Evolutionary conservation across 2,113 vertebrate genomes (phyloP), one percentile per base, ranked within the genome.

Genomic region (Grammomys dolichurus): DNA sequence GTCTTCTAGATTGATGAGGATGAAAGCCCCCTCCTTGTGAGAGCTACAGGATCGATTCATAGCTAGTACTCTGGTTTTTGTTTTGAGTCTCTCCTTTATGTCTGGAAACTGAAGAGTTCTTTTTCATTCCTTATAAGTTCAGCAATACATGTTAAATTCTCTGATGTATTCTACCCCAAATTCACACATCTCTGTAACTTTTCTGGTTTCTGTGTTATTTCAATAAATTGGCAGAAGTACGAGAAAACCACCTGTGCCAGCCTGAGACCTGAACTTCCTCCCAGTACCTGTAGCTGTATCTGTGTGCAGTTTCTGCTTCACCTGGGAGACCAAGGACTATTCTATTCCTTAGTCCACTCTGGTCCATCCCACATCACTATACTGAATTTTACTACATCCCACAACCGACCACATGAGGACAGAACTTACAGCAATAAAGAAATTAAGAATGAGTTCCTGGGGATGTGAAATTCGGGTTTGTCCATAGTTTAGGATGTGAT

Each of bases 81-180:
- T 87, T 94, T 81, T 92, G 54, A 95, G n/a, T 65, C 89, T 69
- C 28, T 46, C 72, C 87, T 96, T 96, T 89, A 87, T 87, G 94
- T 86, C 67, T 92, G 90, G 33, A 40, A 95, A 76, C 48, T 10
- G 67, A 85, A 89, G 87, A 91, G 60, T 65, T 93, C 28, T 69
- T 24, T 86, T 78, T 60, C 84, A 80, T 87, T 91, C 40, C 58
- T 72, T 84, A n/a, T n/a, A 94, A 93, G 54, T 20, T 90, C 92
- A 91, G 56, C 24, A 93, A 91, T 72, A 22, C 43, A 84, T 84
- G 90, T 93, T 89, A n/a, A 91, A 87, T 91, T 93, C 80, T 95
- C 91, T 93, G 69, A 94, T 96, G 93, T 63, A 84, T 46, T 78
- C 46, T 54, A 73, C 86, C 82, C 89, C 54, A 90, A 95, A 91